Base-by-base conservation (phyloP, 2,888 invertebrate species). In the Tachina fera region DNA sequence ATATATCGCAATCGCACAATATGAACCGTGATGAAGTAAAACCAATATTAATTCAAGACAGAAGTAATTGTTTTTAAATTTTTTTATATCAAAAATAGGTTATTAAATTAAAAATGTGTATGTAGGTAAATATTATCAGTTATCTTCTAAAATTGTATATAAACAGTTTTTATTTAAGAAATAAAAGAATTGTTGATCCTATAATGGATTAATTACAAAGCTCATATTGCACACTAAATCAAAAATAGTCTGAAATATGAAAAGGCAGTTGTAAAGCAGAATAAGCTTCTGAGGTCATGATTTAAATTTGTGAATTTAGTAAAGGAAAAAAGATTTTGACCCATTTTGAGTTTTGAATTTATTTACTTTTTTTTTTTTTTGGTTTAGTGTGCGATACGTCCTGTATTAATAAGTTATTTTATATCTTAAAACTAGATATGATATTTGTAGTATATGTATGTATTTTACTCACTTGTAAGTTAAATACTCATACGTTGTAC, bases 21-120 rank as follows among this genome's bases (percentile, higher is more conserved):
- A 41, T 56, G n/a, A 10, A 16, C 5, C 56, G 19, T 53, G 22
- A n/a, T 1, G 79, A 58, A 0, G 79, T 80, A 22, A 65, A 53
- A 45, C 41, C 51, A 11, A 67, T 74, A 43, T 9, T 65, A 43
- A 65, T 45, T 22, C 43, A 61, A 41, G 79, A 80, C 22, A 75
- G 85, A 75, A 86, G 61, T 74, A 86, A 80, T 63, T 83, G 79
- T 76, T 86, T 80, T 68, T 80, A 83, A 51, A 72, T 8, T 14
- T 77, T 71, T 80, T 61, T 11, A 70, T 49, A 63, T 41, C 53
- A 63, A 70, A 61, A 76, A 45, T 65, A 41, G 19, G 11, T 58
- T 67, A 45, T 58, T 71, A 47, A 8, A 43, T 16, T 19, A 75
- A 16, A 77, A 31, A 31, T 31, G 6, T 31, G 9, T 58, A 72